Conservation (phyloP, 2,888 invertebrate genomes). For the Eudasyphora cyanicolor region DNA sequence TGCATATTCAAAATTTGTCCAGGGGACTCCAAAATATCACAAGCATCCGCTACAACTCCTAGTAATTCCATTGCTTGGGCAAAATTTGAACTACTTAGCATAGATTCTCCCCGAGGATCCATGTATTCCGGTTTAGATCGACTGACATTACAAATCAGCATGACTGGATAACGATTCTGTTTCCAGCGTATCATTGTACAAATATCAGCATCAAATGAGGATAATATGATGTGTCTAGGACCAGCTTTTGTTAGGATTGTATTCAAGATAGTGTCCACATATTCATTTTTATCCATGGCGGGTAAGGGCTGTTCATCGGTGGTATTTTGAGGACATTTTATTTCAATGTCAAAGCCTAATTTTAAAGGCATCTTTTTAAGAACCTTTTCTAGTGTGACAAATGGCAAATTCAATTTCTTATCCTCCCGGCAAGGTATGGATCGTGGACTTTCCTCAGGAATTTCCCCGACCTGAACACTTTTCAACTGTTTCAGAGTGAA, state of each 20-base stretch:
- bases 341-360: slow-evolving; percentile 96
- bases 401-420: slow-evolving; percentile 83
- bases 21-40: slow-evolving; percentile 90
- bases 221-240: slow-evolving; percentile 90
- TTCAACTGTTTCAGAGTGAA: slow-evolving; percentile 36
- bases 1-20: slow-evolving; percentile 85
- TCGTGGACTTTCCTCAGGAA: not conserved
- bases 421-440: slow-evolving; percentile 83
- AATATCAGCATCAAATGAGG: slow-evolving; percentile 96
- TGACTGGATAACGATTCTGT: slow-evolving; percentile 96
- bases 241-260: slow-evolving; percentile 89
- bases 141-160: slow-evolving; percentile 84
- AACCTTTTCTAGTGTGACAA: slow-evolving; percentile 91
- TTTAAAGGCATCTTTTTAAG: slow-evolving; percentile 88
- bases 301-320: not conserved
- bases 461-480: slow-evolving; percentile 28
- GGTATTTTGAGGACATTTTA: slow-evolving; percentile 95
- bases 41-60: slow-evolving; percentile 94
- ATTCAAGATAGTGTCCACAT: slow-evolving; percentile 90
- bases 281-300: slow-evolving; percentile 90
- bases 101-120: slow-evolving; percentile 88
- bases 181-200: slow-evolving; percentile 94
- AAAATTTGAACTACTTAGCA: slow-evolving; percentile 89
- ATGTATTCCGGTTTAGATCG: slow-evolving; percentile 81
- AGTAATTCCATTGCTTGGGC: slow-evolving; percentile 89